These are phyloP conservation scores for Hirudinaria manillensis DNA, from an alignment of 2,888 invertebrate species.

Conservation along the genomic window DNA sequence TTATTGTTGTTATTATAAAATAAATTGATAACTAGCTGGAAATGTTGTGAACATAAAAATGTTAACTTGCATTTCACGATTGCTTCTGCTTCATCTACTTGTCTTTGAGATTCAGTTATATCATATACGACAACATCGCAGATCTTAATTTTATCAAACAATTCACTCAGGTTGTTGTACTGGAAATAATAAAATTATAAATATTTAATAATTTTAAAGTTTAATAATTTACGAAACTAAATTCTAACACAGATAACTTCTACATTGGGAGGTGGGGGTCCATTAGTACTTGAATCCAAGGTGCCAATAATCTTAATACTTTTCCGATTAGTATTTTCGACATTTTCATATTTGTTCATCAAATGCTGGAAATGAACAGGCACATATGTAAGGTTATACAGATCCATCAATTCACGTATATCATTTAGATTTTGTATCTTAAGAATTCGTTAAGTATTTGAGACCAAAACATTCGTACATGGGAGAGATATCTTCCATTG, in stretches of 20 bases:
- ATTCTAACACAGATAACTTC: background rate
- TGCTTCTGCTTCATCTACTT: slow-evolving; percentile 2
- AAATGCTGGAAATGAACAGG: too few species aligned
- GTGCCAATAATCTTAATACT: background rate
- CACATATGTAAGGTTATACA: too few species aligned
- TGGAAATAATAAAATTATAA: background rate
- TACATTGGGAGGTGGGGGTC: background rate
- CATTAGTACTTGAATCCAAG: background rate
- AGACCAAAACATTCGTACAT: too few species aligned
- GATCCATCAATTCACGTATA: too few species aligned
- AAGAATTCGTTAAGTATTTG: too few species aligned
- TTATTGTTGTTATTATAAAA: background rate
- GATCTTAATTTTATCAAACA: background rate
- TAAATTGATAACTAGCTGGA: background rate
- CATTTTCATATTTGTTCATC: too few species aligned
- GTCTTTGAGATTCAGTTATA: background rate
- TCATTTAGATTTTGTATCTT: too few species aligned
- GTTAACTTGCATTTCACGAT: background rate
- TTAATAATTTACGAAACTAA: background rate
- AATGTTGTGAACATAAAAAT: background rate
- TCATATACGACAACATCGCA: slow-evolving; percentile 9
- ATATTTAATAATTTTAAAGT: background rate
- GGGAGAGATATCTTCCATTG: too few species aligned
- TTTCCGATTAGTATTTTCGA: background rate
- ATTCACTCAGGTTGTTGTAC: background rate